Conservation (phyloP, 2,888 invertebrate species). For the Dexiosoma caninum region DNA sequence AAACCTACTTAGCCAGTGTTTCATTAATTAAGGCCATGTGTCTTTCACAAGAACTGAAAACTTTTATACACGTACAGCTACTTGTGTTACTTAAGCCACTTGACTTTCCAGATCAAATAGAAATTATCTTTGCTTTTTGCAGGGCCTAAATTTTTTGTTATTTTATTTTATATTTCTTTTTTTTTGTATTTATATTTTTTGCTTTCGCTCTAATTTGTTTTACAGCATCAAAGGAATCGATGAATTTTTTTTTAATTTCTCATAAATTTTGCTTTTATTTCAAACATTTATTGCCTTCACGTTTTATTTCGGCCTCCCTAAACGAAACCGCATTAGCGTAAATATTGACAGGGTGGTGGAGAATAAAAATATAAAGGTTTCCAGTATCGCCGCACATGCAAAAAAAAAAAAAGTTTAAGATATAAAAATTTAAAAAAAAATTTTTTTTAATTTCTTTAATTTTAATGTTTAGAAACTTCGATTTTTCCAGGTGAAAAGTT, state of each 20-base stretch:
- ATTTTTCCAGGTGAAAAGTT: too few relatives aligned
- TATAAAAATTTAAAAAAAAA: too few relatives aligned
- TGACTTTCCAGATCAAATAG: constrained; percentile 40
- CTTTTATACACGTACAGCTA: not conserved
- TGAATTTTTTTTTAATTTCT: not conserved
- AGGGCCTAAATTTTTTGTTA: not conserved
- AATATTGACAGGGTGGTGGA: not conserved
- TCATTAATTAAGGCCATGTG: constrained; percentile 30
- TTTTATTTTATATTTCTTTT: too few relatives aligned
- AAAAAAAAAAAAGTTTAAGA: too few relatives aligned
- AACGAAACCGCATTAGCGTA: not conserved
- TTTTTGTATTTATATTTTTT: not conserved
- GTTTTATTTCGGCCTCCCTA: not conserved
- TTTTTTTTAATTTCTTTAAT: too few relatives aligned
- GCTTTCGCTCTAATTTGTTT: constrained; percentile 17
- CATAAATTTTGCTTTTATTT: constrained; percentile 18
- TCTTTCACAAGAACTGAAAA: not conserved
- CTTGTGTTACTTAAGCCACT: constrained; percentile 16
- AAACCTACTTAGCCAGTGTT: not conserved
- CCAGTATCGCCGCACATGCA: too few relatives aligned
- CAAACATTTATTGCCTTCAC: not conserved
- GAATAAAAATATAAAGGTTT: not conserved
- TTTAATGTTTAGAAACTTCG: too few relatives aligned
- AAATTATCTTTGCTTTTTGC: constrained; percentile 36
- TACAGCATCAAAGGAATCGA: constrained; percentile 41